A percentile compares a stretch with the other conserved stretches of the same genome.
Conservation (phyloP, 2,888 invertebrate genomes). For the Phorcus lineatus region DNA sequence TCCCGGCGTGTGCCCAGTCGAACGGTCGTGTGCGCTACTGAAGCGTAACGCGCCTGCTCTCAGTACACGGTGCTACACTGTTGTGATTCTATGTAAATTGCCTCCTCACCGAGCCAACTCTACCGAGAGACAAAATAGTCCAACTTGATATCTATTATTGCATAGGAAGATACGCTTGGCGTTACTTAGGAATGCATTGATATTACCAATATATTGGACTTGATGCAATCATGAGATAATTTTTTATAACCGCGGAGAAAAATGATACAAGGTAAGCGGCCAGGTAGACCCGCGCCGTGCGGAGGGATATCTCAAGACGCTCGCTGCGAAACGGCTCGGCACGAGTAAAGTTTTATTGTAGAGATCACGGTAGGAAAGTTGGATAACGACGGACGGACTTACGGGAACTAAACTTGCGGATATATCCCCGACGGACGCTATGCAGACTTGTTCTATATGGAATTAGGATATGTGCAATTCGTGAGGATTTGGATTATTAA, state of each 20-base stretch:
- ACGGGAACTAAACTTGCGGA: not conserved
- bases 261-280: not conserved
- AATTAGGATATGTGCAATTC: conserved; percentile 25
- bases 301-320: conserved; percentile 12
- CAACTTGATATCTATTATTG: not conserved
- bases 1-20: conserved; percentile 2
- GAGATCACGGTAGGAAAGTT: not conserved
- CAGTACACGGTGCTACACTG: not conserved
- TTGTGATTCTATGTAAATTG: conserved; percentile 21
- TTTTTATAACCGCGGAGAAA: too few species aligned
- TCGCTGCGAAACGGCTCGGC: conserved; percentile 17
- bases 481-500: conserved; percentile 21
- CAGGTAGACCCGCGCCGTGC: conserved; percentile 13
- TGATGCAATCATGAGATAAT: too few species aligned
- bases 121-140: not conserved
- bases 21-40: conserved; percentile 10
- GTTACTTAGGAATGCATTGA: too few species aligned
- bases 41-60: conserved; percentile 1
- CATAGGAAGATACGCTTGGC: too few species aligned
- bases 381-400: not conserved
- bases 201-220: too few species aligned
- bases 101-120: not conserved
- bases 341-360: conserved; percentile 24
- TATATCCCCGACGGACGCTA: conserved; percentile 7
- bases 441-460: conserved; percentile 18